Percentiles rank a stretch among this genome's conserved stretches.
Conservation (phyloP, 2,797 vertebrate genomes). For the Sibirionetta formosa region DNA sequence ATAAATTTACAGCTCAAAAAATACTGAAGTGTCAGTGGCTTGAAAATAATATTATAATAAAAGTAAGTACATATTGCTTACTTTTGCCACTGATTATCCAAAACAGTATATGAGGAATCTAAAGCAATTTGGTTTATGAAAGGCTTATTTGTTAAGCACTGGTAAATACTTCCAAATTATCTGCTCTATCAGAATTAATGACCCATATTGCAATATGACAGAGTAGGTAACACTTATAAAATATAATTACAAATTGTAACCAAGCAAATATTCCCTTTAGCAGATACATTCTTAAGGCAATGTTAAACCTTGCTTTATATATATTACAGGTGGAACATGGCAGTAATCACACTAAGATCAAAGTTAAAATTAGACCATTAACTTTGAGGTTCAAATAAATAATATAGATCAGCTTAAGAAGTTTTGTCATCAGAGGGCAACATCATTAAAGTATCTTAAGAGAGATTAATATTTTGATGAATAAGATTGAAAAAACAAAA, state of each 20-base stretch:
- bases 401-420: not conserved
- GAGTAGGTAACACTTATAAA: not conserved
- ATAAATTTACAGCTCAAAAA: not conserved
- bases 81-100: not conserved
- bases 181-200: slow-evolving; percentile 5
- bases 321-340: not conserved
- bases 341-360: not conserved
- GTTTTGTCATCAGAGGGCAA: not conserved
- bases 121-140: not conserved
- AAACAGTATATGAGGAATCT: not conserved
- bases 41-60: slow-evolving; percentile 8
- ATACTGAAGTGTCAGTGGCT: not conserved
- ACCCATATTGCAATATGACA: not conserved
- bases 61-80: not conserved
- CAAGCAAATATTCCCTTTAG: not conserved
- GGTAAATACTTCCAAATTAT: not conserved
- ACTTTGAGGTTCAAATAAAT: not conserved
- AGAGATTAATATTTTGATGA: not conserved
- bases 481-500: not conserved
- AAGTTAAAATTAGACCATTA: not conserved
- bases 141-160: not conserved
- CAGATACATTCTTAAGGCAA: not conserved
- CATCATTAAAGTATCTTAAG: not conserved
- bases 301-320: not conserved
- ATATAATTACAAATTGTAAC: not conserved